Base-by-base conservation (phyloP, 2,113 vertebrate genomes). In the Caracal caracal region DNA sequence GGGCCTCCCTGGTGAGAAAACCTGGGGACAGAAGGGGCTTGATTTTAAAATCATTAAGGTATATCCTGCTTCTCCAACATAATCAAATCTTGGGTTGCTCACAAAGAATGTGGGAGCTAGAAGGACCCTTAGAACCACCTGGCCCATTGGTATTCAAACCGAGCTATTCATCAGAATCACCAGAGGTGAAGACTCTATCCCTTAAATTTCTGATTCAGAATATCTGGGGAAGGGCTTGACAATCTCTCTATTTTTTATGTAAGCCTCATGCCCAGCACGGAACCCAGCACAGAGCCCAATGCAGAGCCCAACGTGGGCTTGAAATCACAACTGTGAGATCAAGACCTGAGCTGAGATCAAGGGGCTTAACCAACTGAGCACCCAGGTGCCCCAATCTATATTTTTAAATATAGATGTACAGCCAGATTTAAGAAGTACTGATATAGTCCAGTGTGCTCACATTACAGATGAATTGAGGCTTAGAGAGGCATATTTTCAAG, bases 401-500 rank as follows among this genome's bases (percentile, higher is more conserved):
- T 86, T 88, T 83, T 95, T 35, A 66, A 90, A 95, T 68, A 83
- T 28, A 88, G 35, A 30, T 76, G 37, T 80, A 6, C 19, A 83
- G 33, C 33, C 61, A 83, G 61, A 33, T 86, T 89, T 85, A 80
- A 56, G 65, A 89, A 81, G 15, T 30, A 76, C 4, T 86, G 22
- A 6, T 82, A 16, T 84, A 93, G 56, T 90, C 59, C 76, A 93
- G 33, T 86, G 53, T 63, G 49, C 47, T 93, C 79, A 91, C 10
- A 65, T 92, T 71, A 80, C 7, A 83, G 20, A 83, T 61, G 15
- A 70, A 92, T 43, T 70, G 33, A 89, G 2, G 17, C 24, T 89
- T 20, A 51, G 26, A 70, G 4, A 90, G 68, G 9, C n/a, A 9
- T 59, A 24, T 81, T 81, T 88, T 91, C 40, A 91, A 56, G 82